These are phyloP conservation scores for Cydia pomonella DNA, from an alignment of 1,140 invertebrate genomes.

Conservation along the genomic window DNA sequence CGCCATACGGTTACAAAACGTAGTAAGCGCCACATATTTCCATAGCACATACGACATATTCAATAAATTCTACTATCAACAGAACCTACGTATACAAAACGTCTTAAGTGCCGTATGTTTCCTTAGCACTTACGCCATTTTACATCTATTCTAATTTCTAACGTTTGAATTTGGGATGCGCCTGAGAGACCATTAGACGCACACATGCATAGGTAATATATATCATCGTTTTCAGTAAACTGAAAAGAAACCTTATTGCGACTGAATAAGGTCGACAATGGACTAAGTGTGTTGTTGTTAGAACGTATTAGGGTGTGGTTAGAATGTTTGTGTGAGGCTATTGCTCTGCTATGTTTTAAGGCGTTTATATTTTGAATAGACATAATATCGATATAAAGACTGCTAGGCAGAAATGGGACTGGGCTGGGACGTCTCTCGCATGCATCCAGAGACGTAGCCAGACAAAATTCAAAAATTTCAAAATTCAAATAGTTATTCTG, in stretches of 20 bases:
- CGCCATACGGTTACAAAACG: background rate
- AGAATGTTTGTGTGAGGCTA: conserved; percentile 17
- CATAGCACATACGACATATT: background rate
- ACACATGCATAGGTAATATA: conserved; percentile 44
- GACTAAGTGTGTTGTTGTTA: no score
- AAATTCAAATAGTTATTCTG: no score
- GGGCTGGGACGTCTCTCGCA: no score
- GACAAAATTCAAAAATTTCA: no score
- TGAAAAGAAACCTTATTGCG: no score
- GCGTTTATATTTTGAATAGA: background rate
- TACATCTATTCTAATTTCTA: conserved; percentile 58
- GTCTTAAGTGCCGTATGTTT: no score
- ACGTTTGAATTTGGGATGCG: conserved; percentile 72
- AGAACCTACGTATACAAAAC: no score
- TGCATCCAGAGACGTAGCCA: no score
- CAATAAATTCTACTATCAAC: no score
- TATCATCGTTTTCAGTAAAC: background rate
- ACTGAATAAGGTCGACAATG: no score
- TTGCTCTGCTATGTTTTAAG: conserved; percentile 7
- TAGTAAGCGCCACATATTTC: background rate
- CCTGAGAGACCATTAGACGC: conserved; percentile 62
- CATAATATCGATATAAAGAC: no score
- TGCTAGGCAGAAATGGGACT: no score
- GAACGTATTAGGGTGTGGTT: background rate
- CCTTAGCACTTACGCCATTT: conserved; percentile 17